Evolutionary conservation across 2,113 vertebrate species (phyloP), one percentile per base, ranked within the genome.

Genomic region (Dipodomys merriami): DNA sequence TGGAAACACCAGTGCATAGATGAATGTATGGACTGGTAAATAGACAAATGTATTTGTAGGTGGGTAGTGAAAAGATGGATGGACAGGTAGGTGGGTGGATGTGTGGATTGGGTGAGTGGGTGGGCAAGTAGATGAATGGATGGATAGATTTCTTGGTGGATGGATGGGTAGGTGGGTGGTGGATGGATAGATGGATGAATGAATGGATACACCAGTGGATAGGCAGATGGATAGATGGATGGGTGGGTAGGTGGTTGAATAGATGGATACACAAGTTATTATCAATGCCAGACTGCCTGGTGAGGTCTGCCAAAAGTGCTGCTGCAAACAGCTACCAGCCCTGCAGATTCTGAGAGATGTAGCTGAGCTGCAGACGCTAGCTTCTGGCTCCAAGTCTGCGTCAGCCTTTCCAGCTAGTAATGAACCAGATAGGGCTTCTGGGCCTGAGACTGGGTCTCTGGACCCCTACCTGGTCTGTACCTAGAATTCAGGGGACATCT

Each of bases 321-420:
- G 22, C 82, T 67, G 0, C 1, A 15, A 44, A 39, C 0, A 1
- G 4, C 46, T 69, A 13, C 10, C 9, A 6, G n/a, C 23, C 67
- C 25, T 13, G 23, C 19, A 39, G 25, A 57, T 60, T 60, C 44
- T 1, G 19, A 46, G 64, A 65, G 12, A 19, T 29, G 8, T 30
- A 46, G 49, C 18, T 79, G 29, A 86, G 5, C 20, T 20, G 18
- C 22, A 33, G 35, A 60, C 44, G 68, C 39, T 79, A 60, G 13
- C 25, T 82, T 57, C 25, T 39, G 80, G 25, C 62, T 93, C 46
- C 6, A 7, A 30, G 76, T 2, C 49, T 23, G 33, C 33, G 27
- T 68, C 27, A 13, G 53, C 33, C 82, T 88, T 39, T 46, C 33
- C 7, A 62, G 62, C 13, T 74, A 53, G 27, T 27, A 65, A 35